Evolutionary conservation across 1,140 invertebrate species (phyloP), one percentile per base, ranked within the genome.

Genomic region (Chrysoperla carnea): DNA sequence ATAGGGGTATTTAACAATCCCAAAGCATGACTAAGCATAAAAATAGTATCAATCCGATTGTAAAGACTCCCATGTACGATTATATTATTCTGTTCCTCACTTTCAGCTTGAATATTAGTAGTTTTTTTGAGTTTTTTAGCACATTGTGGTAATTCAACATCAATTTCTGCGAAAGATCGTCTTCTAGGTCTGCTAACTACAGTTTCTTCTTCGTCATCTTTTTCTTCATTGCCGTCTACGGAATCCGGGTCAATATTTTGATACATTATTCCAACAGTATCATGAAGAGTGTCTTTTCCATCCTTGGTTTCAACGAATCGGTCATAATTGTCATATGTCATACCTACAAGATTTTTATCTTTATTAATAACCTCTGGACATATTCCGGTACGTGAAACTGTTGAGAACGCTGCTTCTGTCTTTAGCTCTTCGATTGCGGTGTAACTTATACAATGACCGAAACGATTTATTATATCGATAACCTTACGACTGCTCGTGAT

Each of bases 371-470:
- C 5, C 5, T 23, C 17, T 23, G 17, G 17, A 23, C 17, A 23
- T 23, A 23, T 2, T 23, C 17, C 17, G 5, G 17, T 5, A 3
- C 17, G n/a, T 40, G 37, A 15, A 23, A 39, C 29, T 8, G 17
- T 3, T 23, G 17, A 3, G 5, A 3, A 23, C 5, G 17, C 5
- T 3, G 17, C 17, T 23, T 23, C 17, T 3, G 17, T 23, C 48
- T 59, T 53, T 8, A 61, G 37, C 39, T 57, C 54, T 45, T 58
- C 54, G 1, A 57, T 31, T 28, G 28, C 45, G 14, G 33, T 50
- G 43, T 60, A 59, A 40, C 50, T 55, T 12, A 43, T 46, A 42
- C 57, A 58, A 43, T 59, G 48, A 29, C 50, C 57, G 47, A 50
- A 55, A 49, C 43, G 45, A 50, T 56, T 54, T 12, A 56, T 41